Evolutionary conservation across 2,113 vertebrate species (phyloP).

Genomic region (Apodemus sylvaticus): DNA sequence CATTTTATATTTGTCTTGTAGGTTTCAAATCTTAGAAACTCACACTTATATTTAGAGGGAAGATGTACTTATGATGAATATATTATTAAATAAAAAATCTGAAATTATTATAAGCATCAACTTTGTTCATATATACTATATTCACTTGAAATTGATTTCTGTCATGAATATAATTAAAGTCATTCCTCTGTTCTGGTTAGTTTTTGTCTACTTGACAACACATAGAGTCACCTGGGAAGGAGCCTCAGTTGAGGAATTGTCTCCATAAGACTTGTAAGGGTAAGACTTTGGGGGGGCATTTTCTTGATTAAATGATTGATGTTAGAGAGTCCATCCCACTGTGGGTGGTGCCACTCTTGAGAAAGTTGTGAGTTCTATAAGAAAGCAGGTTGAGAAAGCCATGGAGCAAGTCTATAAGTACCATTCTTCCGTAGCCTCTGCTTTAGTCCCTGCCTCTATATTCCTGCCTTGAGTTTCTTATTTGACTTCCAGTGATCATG

Average conservation of each 20-base stretch:
- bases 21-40: slow-evolving; percentile 69
- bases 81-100: slow-evolving; percentile 14
- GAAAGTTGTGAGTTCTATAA: neutral
- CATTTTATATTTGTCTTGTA: slow-evolving; percentile 76
- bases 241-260: neutral
- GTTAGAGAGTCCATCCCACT: neutral
- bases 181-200: neutral
- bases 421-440: neutral
- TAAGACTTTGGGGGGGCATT: neutral
- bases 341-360: neutral
- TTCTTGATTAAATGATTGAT: neutral
- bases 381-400: neutral
- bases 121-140: neutral
- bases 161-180: neutral
- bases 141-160: slow-evolving; percentile 44
- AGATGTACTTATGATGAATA: slow-evolving; percentile 56
- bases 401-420: neutral
- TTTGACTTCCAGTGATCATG: neutral
- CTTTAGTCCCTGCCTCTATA: neutral
- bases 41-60: slow-evolving; percentile 60
- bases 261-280: neutral
- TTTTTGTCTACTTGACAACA: neutral
- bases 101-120: slow-evolving; percentile 52
- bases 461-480: neutral
- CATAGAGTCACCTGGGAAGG: neutral